Evolutionary conservation across 2,797 vertebrate genomes (phyloP), one percentile per base, ranked within the genome.

Genomic region (Sebastiscus albofasciatus): DNA sequence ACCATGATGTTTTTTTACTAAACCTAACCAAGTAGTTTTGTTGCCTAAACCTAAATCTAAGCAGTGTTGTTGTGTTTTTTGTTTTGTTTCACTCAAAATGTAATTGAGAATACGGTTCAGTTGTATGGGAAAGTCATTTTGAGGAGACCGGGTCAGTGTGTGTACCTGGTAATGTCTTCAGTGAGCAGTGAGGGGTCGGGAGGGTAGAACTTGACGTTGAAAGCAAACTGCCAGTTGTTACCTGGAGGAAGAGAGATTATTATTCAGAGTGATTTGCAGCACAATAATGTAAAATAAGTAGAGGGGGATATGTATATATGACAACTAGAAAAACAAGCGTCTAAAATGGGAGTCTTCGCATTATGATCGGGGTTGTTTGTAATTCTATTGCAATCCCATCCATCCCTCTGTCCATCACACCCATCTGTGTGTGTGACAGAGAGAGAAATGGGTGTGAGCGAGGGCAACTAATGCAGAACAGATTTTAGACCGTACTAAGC

Each of bases 141-240:
- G 33, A 9, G 33, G 33, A 9, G 8, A 33, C 33, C 9, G 33
- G 6, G 42, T 46, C 0, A 16, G 42, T 66, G 70, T 65, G 54
- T 70, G 13, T 96, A 99, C 98, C 99, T 98, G 88, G 99, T 99
- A 82, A 99, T 97, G 92, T 99, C 99, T 93, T 99, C 99, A 22
- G 95, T 97, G 89, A 99, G 83, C 74, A 97, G 97, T 27, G 97
- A 97, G 6, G 99, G 99, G 91, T 99, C 99, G 2, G 98, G 98
- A 72, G 98, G 98, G 93, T 99, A 99, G 95, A 99, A 99, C 92
- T 99, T 99, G 91, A 99, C 99, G 67, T 96, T 97, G 92, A 99
- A 99, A 16, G 94, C 92, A 93, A 99, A 99, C 86, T 97, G 94
- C 98, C 98, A 99, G 75, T 97, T 97, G 93, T 97, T 96, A 90